Evolutionary conservation across 92 coral and sea anemone species (phyloP).

Genomic region (Palythoa heliodiscus): DNA sequence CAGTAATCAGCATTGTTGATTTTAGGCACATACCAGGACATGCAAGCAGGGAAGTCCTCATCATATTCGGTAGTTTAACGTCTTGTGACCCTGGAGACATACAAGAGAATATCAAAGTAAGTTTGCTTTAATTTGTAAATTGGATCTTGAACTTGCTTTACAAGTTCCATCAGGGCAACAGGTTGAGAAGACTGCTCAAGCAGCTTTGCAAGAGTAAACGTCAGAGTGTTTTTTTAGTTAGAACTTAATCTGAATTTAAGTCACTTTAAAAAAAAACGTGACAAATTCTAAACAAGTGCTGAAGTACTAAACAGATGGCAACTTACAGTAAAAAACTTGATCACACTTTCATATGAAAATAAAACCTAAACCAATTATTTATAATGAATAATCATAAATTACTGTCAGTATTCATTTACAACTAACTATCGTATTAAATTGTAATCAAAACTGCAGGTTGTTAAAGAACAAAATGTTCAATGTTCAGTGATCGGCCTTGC

Average conservation of each 20-base stretch:
- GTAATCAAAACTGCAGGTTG: constrained; percentile 46
- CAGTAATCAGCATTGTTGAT: not conserved
- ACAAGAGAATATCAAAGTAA: constrained; percentile 83
- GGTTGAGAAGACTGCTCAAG: too few species aligned
- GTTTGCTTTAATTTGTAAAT: not conserved
- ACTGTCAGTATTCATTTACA: too few species aligned
- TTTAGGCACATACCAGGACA: constrained; percentile 96
- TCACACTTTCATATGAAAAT: too few species aligned
- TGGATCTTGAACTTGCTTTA: not conserved
- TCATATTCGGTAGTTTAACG: constrained; percentile 88
- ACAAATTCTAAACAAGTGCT: too few species aligned
- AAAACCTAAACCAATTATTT: too few species aligned
- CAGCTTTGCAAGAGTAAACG: not conserved
- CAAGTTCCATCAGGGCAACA: too few species aligned
- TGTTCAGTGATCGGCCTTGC: constrained; percentile 96
- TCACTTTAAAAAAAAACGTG: too few species aligned
- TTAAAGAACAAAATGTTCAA: constrained; percentile 78
- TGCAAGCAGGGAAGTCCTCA: constrained; percentile 91
- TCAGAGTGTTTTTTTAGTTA: too few species aligned
- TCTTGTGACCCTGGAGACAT: constrained; percentile 98
- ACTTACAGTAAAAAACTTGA: not conserved
- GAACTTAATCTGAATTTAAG: not conserved
- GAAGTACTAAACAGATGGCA: not conserved
- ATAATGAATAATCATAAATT: too few species aligned
- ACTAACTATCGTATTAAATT: too few species aligned